Percentiles rank a stretch among this genome's conserved stretches.
Evolutionary conservation across 1,140 invertebrate genomes (phyloP).

Genomic region (Ceratina japonica): DNA sequence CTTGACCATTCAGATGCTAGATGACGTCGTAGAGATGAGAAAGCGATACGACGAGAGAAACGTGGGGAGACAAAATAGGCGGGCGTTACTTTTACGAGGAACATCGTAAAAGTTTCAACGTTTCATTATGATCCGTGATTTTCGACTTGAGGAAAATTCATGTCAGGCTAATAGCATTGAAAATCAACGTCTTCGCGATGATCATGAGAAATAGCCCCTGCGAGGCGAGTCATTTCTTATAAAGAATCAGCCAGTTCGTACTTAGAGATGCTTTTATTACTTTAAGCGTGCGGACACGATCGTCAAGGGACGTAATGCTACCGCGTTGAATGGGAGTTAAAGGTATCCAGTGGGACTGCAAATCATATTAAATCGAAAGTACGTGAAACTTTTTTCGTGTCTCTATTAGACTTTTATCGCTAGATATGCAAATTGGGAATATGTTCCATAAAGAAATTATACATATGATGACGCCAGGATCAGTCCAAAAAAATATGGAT

Average conservation of each 20-base stretch:
- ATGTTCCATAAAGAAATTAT: neutral
- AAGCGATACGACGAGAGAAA: neutral
- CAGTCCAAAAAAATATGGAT: neutral
- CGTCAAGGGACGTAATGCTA: neutral
- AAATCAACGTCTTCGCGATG: no score
- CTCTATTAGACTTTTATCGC: no score
- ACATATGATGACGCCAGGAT: no score
- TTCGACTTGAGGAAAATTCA: neutral
- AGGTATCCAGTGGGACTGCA: neutral
- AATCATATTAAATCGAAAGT: neutral
- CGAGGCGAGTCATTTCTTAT: neutral
- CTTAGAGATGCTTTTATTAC: neutral
- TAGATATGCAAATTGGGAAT: no score
- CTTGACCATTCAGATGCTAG: neutral
- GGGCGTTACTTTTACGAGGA: neutral
- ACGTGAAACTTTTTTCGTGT: neutral
- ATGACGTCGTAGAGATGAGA: neutral
- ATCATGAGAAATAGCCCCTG: neutral
- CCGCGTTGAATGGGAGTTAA: neutral
- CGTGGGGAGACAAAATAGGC: neutral
- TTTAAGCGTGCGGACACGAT: neutral
- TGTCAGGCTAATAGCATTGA: neutral
- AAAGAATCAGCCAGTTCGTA: neutral
- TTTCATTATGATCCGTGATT: no score
- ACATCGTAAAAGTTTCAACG: no score